Conservation (phyloP, 2,113 vertebrate genomes). For the Phodopus roborovskii region DNA sequence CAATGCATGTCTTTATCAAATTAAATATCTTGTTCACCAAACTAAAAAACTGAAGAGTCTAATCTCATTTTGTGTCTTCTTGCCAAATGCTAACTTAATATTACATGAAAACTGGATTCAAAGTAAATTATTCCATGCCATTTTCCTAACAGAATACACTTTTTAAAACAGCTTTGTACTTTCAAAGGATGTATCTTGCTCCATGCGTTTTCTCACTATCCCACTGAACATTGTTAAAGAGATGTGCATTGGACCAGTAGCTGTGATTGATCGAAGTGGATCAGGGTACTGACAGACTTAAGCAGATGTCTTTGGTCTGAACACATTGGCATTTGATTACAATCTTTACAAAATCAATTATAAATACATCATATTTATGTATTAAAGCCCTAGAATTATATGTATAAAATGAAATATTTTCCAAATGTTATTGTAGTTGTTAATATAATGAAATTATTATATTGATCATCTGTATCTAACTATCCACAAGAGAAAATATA, state of each 20-base stretch:
- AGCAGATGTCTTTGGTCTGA: neutral
- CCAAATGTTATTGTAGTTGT: neutral
- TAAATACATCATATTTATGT: neutral
- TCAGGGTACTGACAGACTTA: neutral
- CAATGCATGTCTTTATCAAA: neutral
- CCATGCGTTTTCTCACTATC: neutral
- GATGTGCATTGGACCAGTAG: neutral
- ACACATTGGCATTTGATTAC: neutral
- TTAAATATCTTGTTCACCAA: neutral
- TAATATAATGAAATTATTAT: neutral
- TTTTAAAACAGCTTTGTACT: neutral
- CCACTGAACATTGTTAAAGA: neutral
- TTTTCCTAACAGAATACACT: neutral
- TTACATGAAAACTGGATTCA: neutral
- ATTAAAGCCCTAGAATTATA: neutral
- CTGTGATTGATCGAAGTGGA: neutral
- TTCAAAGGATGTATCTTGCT: neutral
- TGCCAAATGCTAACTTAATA: neutral
- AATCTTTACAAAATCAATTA: neutral
- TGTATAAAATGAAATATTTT: neutral
- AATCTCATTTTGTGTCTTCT: neutral
- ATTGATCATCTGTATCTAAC: neutral
- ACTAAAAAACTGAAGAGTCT: neutral
- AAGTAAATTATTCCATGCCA: neutral
- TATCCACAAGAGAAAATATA: neutral